A percentile compares a stretch with the other conserved stretches of the same genome.
These are phyloP conservation scores for Physella acuta DNA, from an alignment of 1,140 invertebrate genomes.

Conservation along the genomic window DNA sequence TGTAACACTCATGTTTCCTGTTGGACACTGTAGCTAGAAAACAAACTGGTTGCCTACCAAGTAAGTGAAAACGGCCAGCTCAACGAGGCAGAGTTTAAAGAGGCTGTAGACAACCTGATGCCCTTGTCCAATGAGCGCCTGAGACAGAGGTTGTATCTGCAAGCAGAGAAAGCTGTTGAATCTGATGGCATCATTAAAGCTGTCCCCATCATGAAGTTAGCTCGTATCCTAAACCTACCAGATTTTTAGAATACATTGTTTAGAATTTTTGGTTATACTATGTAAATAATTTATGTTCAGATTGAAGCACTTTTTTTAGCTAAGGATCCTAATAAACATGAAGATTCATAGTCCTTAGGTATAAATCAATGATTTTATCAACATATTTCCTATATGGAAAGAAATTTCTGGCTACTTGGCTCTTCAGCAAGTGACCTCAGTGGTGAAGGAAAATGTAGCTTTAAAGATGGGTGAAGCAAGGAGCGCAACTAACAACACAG, in stretches of 20 bases:
- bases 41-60: constrained; percentile 47
- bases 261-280: too few relatives aligned
- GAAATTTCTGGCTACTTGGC: constrained; percentile 44
- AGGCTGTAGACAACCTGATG: constrained; percentile 50
- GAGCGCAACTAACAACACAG: too few relatives aligned
- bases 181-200: constrained; percentile 39
- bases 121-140: constrained; percentile 49
- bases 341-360: too few relatives aligned
- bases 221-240: constrained; percentile 56
- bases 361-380: too few relatives aligned
- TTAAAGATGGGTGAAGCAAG: constrained; percentile 30
- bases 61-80: constrained; percentile 40
- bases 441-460: constrained; percentile 39
- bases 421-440: constrained; percentile 34
- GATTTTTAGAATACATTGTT: too few relatives aligned
- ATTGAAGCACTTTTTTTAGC: too few relatives aligned
- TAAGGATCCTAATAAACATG: too few relatives aligned
- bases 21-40: constrained; percentile 54
- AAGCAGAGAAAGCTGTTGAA: constrained; percentile 45
- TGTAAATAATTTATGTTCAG: too few relatives aligned
- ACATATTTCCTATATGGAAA: constrained; percentile 13
- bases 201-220: constrained; percentile 50
- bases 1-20: too few relatives aligned
- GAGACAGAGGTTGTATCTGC: constrained; percentile 43
- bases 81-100: constrained; percentile 52